Evolutionary conservation across 2,113 vertebrate genomes (phyloP).

Genomic region (Alectura lathami): DNA sequence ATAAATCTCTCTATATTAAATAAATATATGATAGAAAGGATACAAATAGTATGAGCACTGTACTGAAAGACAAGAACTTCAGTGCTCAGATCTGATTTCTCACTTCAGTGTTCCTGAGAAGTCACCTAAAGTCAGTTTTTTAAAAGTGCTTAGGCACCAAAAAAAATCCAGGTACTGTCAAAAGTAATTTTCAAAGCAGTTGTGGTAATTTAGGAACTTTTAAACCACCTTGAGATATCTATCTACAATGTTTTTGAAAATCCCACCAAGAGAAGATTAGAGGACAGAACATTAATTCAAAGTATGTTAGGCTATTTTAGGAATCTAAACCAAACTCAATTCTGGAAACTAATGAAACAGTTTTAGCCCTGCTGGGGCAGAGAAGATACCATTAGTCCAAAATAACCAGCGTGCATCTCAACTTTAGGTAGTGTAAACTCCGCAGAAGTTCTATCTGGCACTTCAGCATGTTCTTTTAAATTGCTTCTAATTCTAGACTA

Average conservation of each 20-base stretch:
- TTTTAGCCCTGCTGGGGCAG: not conserved
- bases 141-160: not conserved
- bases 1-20: not conserved
- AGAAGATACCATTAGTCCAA: not conserved
- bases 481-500: not conserved
- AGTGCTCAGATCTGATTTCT: not conserved
- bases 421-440: not conserved
- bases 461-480: slow-evolving; percentile 3
- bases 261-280: not conserved
- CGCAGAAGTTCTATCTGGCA: not conserved
- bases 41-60: fast-evolving
- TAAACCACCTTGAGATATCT: not conserved
- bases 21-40: not conserved
- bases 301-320: not conserved
- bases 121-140: not conserved
- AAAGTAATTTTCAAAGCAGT: not conserved
- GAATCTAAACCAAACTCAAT: not conserved
- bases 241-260: not conserved
- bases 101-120: not conserved
- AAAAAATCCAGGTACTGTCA: not conserved
- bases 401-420: not conserved
- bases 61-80: not conserved
- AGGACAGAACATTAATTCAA: not conserved
- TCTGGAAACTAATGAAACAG: not conserved
- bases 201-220: not conserved